Percentiles rank a stretch among this genome's conserved stretches.
Evolutionary conservation across 35 echinoderm and acorn worm species (phyloP).

Genomic region (Ptychodera flava): DNA sequence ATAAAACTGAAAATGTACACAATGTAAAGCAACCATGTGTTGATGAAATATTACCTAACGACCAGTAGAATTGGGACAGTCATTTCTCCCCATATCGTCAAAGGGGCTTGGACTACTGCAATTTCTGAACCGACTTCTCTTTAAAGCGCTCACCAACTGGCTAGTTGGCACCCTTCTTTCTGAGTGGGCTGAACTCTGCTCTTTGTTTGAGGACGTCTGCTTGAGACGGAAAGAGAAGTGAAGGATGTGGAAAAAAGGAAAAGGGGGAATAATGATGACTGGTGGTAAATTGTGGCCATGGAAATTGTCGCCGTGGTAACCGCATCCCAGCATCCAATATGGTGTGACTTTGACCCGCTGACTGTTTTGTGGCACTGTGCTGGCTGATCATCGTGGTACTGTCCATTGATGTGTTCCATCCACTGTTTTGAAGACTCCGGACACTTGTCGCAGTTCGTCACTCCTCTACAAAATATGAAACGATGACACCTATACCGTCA

Average conservation of each 20-base stretch:
- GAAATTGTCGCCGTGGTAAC: not conserved
- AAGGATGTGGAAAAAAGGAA: too few relatives aligned
- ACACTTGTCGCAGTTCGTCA: too few relatives aligned
- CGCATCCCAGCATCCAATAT: not conserved
- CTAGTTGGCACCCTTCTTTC: too few relatives aligned
- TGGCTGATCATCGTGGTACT: not conserved
- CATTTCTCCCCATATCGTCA: not conserved
- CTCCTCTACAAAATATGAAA: too few relatives aligned
- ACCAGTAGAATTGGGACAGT: not conserved
- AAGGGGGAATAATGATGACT: not conserved
- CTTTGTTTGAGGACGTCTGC: too few relatives aligned
- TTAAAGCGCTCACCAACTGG: too few relatives aligned
- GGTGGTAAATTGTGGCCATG: not conserved
- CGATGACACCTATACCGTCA: too few relatives aligned
- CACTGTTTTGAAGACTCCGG: too few relatives aligned
- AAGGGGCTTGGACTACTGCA: too few relatives aligned
- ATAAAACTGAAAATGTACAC: not conserved
- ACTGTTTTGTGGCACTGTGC: not conserved
- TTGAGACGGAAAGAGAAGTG: too few relatives aligned
- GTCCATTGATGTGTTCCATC: not conserved
- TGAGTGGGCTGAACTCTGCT: too few relatives aligned
- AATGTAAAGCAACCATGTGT: not conserved
- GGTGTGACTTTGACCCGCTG: not conserved
- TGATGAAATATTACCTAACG: not conserved
- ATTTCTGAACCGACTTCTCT: too few relatives aligned